Conservation (phyloP, 1,140 invertebrate genomes). For the Sweltsa coloradensis region DNA sequence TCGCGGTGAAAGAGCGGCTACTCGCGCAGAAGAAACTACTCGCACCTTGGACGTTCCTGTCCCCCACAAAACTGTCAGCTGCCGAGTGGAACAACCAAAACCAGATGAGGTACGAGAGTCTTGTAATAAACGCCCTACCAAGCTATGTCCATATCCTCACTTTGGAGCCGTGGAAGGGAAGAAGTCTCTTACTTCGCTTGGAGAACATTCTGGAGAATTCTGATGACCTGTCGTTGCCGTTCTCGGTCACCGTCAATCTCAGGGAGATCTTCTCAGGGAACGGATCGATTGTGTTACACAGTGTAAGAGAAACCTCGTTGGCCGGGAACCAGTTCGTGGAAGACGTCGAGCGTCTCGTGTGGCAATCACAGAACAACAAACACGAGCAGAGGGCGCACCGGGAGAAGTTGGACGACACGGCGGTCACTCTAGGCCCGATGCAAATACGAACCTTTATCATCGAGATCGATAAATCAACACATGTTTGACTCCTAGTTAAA, state of each 20-base stretch:
- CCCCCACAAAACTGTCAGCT: constrained; percentile 22
- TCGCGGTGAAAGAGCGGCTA: not conserved
- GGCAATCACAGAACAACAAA: constrained; percentile 25
- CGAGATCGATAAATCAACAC: no score
- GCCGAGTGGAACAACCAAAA: constrained; percentile 28
- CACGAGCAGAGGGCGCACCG: no score
- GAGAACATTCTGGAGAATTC: constrained; percentile 75
- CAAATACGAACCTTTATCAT: constrained; percentile 46
- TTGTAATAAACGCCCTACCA: constrained; percentile 44
- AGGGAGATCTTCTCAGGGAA: constrained; percentile 32
- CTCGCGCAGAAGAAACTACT: constrained; percentile 5
- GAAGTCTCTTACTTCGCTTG: constrained; percentile 59
- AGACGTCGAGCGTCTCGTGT: constrained; percentile 39
- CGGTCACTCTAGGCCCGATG: constrained; percentile 41
- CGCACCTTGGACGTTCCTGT: constrained; percentile 8
- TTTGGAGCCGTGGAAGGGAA: constrained; percentile 66
- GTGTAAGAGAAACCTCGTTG: constrained; percentile 52
- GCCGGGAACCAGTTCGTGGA: constrained; percentile 51
- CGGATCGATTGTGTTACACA: no score
- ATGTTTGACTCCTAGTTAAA: no score
- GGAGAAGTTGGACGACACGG: constrained; percentile 19
- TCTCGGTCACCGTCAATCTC: constrained; percentile 41
- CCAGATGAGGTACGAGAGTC: constrained; percentile 34
- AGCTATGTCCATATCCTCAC: constrained; percentile 76
- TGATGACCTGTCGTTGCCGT: constrained; percentile 45